Percentiles rank a stretch among this genome's conserved stretches.
phyloP scores from a whole-genome alignment of 2,797 vertebrate species.

The Bovichtus variegatus region DNA sequence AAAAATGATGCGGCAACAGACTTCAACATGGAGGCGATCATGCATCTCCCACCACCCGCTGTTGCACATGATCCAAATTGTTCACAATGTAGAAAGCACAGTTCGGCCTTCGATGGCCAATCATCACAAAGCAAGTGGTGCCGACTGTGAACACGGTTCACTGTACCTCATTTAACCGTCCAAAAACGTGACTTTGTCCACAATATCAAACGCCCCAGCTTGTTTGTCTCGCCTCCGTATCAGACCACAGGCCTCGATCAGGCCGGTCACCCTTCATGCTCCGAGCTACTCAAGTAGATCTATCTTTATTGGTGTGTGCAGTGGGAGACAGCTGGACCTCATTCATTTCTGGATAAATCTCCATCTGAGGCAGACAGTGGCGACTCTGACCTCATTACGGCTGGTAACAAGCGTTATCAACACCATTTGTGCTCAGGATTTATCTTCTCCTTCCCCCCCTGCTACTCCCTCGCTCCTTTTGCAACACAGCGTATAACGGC shows the following conservation, averaged over 20 bases:
- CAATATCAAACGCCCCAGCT: background rate
- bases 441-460: conserved; percentile 66
- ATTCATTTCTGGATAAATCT: conserved; percentile 81
- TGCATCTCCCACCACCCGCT: conserved; percentile 4
- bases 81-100: conserved; percentile 34
- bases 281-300: conserved; percentile 50
- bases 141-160: background rate
- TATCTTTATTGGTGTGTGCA: conserved; percentile 65
- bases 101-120: conserved; percentile 12
- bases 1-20: background rate
- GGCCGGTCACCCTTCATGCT: conserved; percentile 40
- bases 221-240: conserved; percentile 21
- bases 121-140: conserved; percentile 34
- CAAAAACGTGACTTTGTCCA: conserved; percentile 7
- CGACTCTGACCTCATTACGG: conserved; percentile 83
- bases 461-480: conserved; percentile 27
- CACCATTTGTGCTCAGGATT: conserved; percentile 74
- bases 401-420: conserved; percentile 78
- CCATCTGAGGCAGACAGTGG: conserved; percentile 76
- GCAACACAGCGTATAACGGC: conserved; percentile 3
- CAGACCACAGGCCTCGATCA: conserved; percentile 25
- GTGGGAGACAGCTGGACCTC: conserved; percentile 68
- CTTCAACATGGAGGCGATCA: conserved; percentile 26
- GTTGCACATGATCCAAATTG: conserved; percentile 37
- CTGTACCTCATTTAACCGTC: conserved; percentile 11